Percentiles rank a stretch among this genome's conserved stretches.
Conservation (phyloP, 2,113 vertebrate genomes). For the Lasiurus cinereus region DNA sequence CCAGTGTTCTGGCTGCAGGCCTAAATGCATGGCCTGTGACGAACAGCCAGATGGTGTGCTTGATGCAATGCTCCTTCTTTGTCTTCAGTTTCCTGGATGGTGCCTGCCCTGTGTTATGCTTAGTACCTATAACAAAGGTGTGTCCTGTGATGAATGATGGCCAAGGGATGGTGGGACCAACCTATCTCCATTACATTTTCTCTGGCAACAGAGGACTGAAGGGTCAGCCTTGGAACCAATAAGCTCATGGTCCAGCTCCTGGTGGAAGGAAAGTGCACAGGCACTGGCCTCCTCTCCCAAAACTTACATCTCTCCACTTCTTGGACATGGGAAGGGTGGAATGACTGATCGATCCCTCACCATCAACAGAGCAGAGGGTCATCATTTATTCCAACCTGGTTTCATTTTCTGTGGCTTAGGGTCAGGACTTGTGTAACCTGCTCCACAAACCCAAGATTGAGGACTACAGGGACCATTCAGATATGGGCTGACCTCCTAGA, state of each 20-base stretch:
- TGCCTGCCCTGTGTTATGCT: conserved; percentile 37
- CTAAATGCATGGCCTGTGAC: conserved; percentile 39
- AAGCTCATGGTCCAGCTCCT: background rate
- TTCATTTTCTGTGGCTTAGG: conserved; percentile 22
- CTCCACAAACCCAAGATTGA: background rate
- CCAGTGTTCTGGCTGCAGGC: conserved; percentile 62
- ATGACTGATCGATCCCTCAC: background rate
- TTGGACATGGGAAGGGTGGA: background rate
- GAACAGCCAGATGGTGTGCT: conserved; percentile 25
- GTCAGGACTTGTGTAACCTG: background rate
- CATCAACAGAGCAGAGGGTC: background rate
- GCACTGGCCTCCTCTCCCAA: background rate
- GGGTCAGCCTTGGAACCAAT: background rate
- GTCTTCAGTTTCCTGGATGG: background rate
- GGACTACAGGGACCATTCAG: background rate
- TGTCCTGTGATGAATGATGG: conserved; percentile 59
- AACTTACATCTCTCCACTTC: background rate
- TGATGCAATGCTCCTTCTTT: conserved; percentile 2
- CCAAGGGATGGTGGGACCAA: background rate
- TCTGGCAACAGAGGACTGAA: background rate
- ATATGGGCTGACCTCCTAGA: background rate
- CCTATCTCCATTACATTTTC: conserved; percentile 7
- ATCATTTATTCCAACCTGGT: background rate
- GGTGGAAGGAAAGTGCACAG: rapidly evolving
- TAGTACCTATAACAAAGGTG: conserved; percentile 57